Base-by-base conservation (phyloP, 2,888 invertebrate genomes). In the Leucoptera coffeella region DNA sequence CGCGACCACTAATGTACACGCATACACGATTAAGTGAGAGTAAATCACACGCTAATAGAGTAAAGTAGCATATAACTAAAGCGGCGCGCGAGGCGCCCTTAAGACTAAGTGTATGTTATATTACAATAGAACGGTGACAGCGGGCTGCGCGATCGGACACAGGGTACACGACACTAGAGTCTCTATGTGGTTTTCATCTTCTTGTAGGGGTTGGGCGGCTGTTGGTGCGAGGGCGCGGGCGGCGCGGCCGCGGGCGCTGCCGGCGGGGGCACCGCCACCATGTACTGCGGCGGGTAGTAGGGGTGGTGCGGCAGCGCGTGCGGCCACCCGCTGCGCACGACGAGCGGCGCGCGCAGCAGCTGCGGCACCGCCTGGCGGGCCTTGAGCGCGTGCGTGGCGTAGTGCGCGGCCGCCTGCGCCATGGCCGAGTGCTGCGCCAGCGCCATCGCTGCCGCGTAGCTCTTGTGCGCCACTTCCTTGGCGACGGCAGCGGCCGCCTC, bases 111-210 rank as follows among this genome's bases (percentile, higher is more conserved):
- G n/a, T n/a, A n/a, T n/a, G n/a, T 58, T 50, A 51, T 19, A 25
- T 6, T 61, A 65, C 65, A 67, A 67, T 69, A 64, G 59, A 67
- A 69, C 61, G 55, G 65, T 67, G 65, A 69, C 67, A 65, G 59
- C 59, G 60, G 57, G 57, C 53, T 59, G 64, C 62, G 62, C 64
- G 62, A 60, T 60, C 62, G 48, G 47, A 58, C 64, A 62, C 62
- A 61, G 54, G 51, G 61, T 58, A 58, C 64, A 56, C 55, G 51
- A 51, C 57, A 51, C 55, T 47, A 45, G 56, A 65, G 64, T 64
- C 64, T 64, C 65, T 64, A 64, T 52, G 83, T 87, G 45, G 89
- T 89, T 74, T 89, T 89, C 81, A 89, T 83, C 73, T 89, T 89
- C 71, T 90, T 90, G 67, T 86, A 89, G 30, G 90, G 90, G 55